Conservation (phyloP, 2,113 vertebrate genomes). For the Aldabrachelys gigantea region DNA sequence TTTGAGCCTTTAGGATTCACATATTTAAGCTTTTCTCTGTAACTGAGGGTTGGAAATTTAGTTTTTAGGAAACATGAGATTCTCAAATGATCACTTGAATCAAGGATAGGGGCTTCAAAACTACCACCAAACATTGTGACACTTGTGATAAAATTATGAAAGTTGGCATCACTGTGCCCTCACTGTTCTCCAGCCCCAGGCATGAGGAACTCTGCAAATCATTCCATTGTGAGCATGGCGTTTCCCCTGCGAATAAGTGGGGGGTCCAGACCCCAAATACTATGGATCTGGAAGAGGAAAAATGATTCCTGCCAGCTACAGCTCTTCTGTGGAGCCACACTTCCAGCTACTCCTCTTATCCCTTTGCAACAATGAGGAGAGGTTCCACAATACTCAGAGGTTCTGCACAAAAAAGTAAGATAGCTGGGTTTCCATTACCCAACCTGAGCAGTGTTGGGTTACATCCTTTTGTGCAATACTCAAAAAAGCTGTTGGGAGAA, state of each 20-base stretch:
- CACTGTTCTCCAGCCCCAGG: not conserved
- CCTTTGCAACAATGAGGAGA: not conserved
- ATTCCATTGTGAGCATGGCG: not conserved
- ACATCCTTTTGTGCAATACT: not conserved
- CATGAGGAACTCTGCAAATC: not conserved
- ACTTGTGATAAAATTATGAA: not conserved
- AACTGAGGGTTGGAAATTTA: not conserved
- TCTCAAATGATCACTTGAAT: not conserved
- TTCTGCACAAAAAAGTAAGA: not conserved
- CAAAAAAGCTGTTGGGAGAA: not conserved
- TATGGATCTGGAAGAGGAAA: not conserved
- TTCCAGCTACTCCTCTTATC: not conserved
- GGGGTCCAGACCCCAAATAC: too few relatives aligned
- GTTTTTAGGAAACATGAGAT: not conserved
- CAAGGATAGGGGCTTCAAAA: not conserved
- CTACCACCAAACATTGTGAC: too few relatives aligned
- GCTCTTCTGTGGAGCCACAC: not conserved
- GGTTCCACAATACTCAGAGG: not conserved
- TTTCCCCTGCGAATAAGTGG: not conserved
- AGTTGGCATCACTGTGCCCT: not conserved
- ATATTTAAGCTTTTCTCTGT: not conserved
- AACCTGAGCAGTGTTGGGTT: not conserved
- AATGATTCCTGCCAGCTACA: not conserved
- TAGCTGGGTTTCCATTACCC: not conserved
- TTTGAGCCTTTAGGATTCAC: not conserved